Base-by-base conservation (phyloP, 2,113 vertebrate genomes). In the Pangasianodon gigas region DNA sequence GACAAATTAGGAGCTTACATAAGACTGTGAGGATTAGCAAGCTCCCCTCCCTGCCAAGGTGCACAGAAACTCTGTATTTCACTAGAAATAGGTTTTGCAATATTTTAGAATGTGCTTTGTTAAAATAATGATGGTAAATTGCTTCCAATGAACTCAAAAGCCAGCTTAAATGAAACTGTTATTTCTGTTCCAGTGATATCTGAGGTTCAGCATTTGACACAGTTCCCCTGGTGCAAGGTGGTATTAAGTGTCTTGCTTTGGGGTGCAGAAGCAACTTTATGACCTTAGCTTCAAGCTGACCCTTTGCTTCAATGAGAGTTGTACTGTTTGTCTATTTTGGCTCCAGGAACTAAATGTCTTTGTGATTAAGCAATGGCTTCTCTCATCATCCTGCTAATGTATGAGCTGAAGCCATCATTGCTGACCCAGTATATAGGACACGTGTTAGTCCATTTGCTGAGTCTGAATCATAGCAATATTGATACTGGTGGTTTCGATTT, bases 1-100 rank as follows among this genome's bases (percentile, higher is more conserved):
- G 71, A 85, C 82, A 75, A 89, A 84, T 89, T 32, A 89, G 69
- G n/a, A 58, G 88, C 10, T 82, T 24, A 26, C 81, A 13, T 37
- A 41, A 13, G 6, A 19, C 32, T 48, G 58, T 3, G 46, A 51
- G 80, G 44, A 82, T 80, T 67, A 87, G 9, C 69, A n/a, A 46
- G 51, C 26, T 14, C 13, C 62, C 62, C 32, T 10, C 8, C 3
- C 75, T 67, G 79, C 80, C 87, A 54, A 82, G 46, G 58, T 37
- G 54, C 32, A 41, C 9, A 37, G 29, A 16, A 52, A 52, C 13
- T n/a, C 48, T 52, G 10, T 11, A 14, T 24, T 48, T n/a, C 75
- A 51, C 75, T 29, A 80, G 26, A 51, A 80, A 51, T 10, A 51
- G 24, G 46, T 51, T 6, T 26, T 3, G 71, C 1, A 46, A 71